phyloP scores from a whole-genome alignment of 2,888 invertebrate species.

The Drosophila tanythrix region DNA sequence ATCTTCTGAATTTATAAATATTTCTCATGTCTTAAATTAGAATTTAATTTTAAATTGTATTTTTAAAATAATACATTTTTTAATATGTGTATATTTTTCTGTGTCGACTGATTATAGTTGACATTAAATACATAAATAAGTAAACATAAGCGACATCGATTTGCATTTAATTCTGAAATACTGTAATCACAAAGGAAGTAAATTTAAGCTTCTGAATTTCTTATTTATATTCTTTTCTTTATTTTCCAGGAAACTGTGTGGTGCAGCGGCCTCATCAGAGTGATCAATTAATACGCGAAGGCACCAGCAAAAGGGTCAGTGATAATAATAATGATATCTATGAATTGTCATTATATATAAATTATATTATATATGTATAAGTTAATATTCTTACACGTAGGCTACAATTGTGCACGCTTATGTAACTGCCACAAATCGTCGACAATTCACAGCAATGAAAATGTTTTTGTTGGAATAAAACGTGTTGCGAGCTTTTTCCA shows the following conservation, averaged over 20 bases:
- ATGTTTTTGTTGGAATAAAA: constrained; percentile 34
- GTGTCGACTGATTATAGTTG: too few relatives aligned
- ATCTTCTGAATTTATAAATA: too few relatives aligned
- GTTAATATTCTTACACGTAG: neutral
- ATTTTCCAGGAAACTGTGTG: constrained; percentile 89
- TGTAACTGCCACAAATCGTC: constrained; percentile 31
- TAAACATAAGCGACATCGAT: neutral
- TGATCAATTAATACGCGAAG: constrained; percentile 93
- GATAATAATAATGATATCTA: neutral
- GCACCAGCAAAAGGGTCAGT: constrained; percentile 92
- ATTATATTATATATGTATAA: neutral
- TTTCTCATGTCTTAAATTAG: too few relatives aligned
- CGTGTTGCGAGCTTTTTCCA: constrained; percentile 18
- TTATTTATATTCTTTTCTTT: neutral
- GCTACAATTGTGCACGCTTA: constrained; percentile 2
- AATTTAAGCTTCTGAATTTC: neutral
- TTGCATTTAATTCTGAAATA: neutral
- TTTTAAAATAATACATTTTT: too few relatives aligned
- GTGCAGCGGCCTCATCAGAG: constrained; percentile 93
- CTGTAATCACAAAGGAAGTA: neutral
- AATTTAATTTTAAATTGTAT: too few relatives aligned
- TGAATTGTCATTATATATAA: neutral
- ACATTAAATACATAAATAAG: too few relatives aligned
- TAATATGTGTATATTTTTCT: too few relatives aligned
- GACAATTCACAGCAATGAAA: constrained; percentile 51